A percentile compares a stretch with the other conserved stretches of the same genome.
phyloP scores from a whole-genome alignment of 1,140 invertebrate species.

The Philaenus spumarius region DNA sequence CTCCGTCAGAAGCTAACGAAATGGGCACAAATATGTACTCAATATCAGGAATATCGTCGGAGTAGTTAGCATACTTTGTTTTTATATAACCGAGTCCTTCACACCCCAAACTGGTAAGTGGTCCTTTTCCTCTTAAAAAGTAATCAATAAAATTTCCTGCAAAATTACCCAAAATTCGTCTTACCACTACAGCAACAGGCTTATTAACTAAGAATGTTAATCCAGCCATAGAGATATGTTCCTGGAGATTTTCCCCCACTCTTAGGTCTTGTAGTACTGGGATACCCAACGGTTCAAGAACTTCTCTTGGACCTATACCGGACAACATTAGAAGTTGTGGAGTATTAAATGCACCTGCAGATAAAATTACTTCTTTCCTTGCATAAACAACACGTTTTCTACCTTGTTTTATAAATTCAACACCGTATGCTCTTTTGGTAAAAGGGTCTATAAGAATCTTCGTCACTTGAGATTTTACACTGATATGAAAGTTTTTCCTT shows the following conservation, averaged over 20 bases:
- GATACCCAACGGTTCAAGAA: conserved; percentile 38
- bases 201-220: conserved; percentile 61
- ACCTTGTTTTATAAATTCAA: conserved; percentile 44
- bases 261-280: conserved; percentile 44
- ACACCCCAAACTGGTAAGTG: conserved; percentile 42
- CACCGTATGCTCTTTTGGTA: conserved; percentile 47
- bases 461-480: conserved; percentile 45
- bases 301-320: conserved; percentile 19
- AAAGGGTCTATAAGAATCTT: conserved; percentile 48
- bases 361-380: conserved; percentile 25
- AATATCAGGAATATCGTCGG: conserved; percentile 53
- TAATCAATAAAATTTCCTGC: conserved; percentile 11
- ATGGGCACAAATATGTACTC: conserved; percentile 49
- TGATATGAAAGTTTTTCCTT: conserved; percentile 48
- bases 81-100: conserved; percentile 58
- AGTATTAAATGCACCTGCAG: conserved; percentile 22
- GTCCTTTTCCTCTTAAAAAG: conserved; percentile 21
- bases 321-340: conserved; percentile 22
- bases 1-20: conserved; percentile 37
- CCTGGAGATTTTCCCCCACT: conserved; percentile 55
- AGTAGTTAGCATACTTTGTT: conserved; percentile 43
- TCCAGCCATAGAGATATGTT: conserved; percentile 62
- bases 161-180: conserved; percentile 15
- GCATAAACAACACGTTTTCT: conserved; percentile 6
- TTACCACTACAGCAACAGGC: conserved; percentile 42